phyloP scores from a whole-genome alignment of 2,888 invertebrate species.

The Aproaerema taeniolella region DNA sequence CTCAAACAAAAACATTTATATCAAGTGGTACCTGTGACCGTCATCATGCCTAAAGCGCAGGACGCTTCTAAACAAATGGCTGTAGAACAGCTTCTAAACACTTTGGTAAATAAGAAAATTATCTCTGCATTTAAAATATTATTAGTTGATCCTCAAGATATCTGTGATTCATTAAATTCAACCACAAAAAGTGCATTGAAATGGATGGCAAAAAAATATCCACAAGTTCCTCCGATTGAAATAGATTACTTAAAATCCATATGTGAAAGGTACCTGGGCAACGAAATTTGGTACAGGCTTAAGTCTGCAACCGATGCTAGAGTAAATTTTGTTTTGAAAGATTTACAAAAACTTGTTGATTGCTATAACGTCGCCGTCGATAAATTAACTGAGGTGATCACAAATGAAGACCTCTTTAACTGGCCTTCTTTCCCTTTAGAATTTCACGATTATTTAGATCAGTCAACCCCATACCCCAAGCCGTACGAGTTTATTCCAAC shows the following conservation, averaged over 20 bases:
- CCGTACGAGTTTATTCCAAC: slow-evolving; percentile 82
- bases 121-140: slow-evolving; percentile 58
- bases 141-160: slow-evolving; percentile 39
- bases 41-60: slow-evolving; percentile 39
- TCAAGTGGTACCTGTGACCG: slow-evolving; percentile 57
- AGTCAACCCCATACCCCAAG: slow-evolving; percentile 74
- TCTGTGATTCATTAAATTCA: slow-evolving; percentile 40
- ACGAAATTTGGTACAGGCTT: slow-evolving; percentile 80
- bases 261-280: slow-evolving; percentile 75
- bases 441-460: slow-evolving; percentile 74
- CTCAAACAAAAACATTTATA: slow-evolving; percentile 55
- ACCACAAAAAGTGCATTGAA: slow-evolving; percentile 57
- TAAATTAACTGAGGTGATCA: slow-evolving; percentile 77
- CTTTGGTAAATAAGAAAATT: slow-evolving; percentile 37
- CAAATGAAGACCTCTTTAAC: slow-evolving; percentile 76
- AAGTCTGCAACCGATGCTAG: slow-evolving; percentile 48
- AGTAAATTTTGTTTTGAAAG: slow-evolving; percentile 62
- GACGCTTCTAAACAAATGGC: slow-evolving; percentile 26
- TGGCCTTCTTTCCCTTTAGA: slow-evolving; percentile 81
- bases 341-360: slow-evolving; percentile 76
- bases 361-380: slow-evolving; percentile 83
- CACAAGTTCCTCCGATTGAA: slow-evolving; percentile 71
- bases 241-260: slow-evolving; percentile 76
- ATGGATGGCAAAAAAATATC: slow-evolving; percentile 71
- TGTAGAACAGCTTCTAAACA: slow-evolving; percentile 38